Conservation (phyloP, 2,113 vertebrate species). For the Amblyopsis rosae region DNA sequence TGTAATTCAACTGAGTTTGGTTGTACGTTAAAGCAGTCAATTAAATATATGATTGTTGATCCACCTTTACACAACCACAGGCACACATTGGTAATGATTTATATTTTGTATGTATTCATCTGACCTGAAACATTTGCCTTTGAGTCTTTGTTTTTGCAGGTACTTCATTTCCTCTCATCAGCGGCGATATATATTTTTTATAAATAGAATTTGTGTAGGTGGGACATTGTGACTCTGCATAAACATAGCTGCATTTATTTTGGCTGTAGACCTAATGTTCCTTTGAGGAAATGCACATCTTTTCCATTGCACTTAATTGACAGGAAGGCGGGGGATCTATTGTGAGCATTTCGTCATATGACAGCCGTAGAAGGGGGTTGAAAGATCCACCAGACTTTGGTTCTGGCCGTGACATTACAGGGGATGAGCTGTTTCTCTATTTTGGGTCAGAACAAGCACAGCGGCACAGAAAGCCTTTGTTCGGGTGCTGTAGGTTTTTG, state of each 20-base stretch:
- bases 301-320: slow-evolving; percentile 14
- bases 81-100: slow-evolving; percentile 4
- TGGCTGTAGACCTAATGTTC: not conserved
- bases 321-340: slow-evolving; percentile 32
- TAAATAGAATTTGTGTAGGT: slow-evolving; percentile 54
- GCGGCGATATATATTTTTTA: slow-evolving; percentile 38
- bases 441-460: slow-evolving; percentile 47
- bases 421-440: slow-evolving; percentile 41
- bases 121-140: slow-evolving; percentile 28
- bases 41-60: slow-evolving; percentile 28
- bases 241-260: slow-evolving; percentile 39
- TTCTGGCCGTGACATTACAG: slow-evolving; percentile 67
- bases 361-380: slow-evolving; percentile 29
- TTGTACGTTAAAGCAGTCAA: slow-evolving; percentile 10
- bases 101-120: not conserved
- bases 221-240: slow-evolving; percentile 28
- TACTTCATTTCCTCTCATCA: slow-evolving; percentile 33
- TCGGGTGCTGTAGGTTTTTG: slow-evolving; percentile 25
- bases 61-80: slow-evolving; percentile 14
- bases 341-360: slow-evolving; percentile 46
- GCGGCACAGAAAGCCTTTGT: slow-evolving; percentile 49
- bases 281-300: not conserved
- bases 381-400: slow-evolving; percentile 3
- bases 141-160: slow-evolving; percentile 11
- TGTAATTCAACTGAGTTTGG: not conserved